Evolutionary conservation across 2,113 vertebrate genomes (phyloP), one percentile per base, ranked within the genome.

Genomic region (Catharus minimus): DNA sequence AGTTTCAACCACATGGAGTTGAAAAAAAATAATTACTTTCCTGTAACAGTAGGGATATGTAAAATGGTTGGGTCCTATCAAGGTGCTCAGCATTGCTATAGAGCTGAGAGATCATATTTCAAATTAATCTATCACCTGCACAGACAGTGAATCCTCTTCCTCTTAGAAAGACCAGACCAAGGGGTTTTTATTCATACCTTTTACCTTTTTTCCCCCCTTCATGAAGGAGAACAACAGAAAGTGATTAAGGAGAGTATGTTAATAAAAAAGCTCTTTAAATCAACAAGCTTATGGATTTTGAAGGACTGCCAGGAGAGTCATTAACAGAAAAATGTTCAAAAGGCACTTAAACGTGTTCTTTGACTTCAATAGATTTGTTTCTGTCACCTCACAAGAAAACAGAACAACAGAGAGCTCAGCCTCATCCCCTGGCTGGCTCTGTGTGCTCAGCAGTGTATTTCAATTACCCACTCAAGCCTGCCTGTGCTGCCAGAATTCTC

Each of bases 221-320:
- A 47, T 7, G 28, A 65, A 66, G 24, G 44, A 62, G 82, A 95
- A 88, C 60, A 95, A 91, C 78, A 92, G 44, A 94, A 85, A 93
- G 76, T 72, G 69, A 94, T 94, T 93, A 86, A 96, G 57, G 33
- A 88, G 79, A 94, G 55, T 27, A 44, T 94, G 88, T 86, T 91
- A 92, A 95, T 75, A 89, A 83, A 90, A 88, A 75, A 77, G 41
- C 77, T 87, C 88, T 95, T 95, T 94, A 95, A 93, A 89, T n/a
- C 88, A 94, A 93, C 79, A 94, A 91, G 89, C 67, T 92, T 87
- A 93, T 90, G 78, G 90, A 92, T 95, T 93, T 96, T 94, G 92
- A 94, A 93, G 91, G 75, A 73, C 71, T 89, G 91, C 89, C 88
- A 92, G 72, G 83, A 96, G 69, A 95, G 80, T 92, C 93, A 95